Base-by-base conservation (phyloP, 2,113 vertebrate species). In the Sarotherodon lohbergeri region DNA sequence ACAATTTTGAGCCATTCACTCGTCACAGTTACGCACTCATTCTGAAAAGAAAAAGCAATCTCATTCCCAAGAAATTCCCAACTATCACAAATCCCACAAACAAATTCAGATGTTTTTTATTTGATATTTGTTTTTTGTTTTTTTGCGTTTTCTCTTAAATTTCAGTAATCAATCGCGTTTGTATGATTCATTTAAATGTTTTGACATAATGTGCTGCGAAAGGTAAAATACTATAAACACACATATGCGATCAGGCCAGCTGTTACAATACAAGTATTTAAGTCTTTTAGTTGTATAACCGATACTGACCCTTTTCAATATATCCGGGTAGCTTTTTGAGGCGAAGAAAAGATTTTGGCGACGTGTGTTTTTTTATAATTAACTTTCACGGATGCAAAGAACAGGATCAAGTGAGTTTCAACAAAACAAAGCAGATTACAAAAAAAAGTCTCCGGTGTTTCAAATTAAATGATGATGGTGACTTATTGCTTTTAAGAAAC, bases 51-150 rank as follows among this genome's bases (percentile, higher is more conserved):
- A 63, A 63, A 63, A 3, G 17, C 32, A 36, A 66, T 12, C 9
- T 36, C 2, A 66, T n/a, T 7, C 17, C 17, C 32, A 63, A 63
- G 17, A 36, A 63, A 11, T 63, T n/a, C 59, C 4, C 4, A 63
- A 19, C 59, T 63, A 12, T 63, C 59, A 63, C 9, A 63, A 63
- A 63, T 63, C 1, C 59, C 59, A 36, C 59, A 63, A 36, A 1
- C 9, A 36, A n/a, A 63, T 34, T 6, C 59, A 63, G 29, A 63
- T 6, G 2, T 34, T 63, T 16, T 63, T 22, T n/a, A 34, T 19
- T 19, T 6, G 29, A 34, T 61, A 6, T 61, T 34, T 61, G 3
- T 0, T 34, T 17, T 19, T 32, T 6, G 1, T 3, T 24, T 32
- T 10, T 34, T 63, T 19, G 59, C 16, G 16, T 63, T 63, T 34